phyloP scores from a whole-genome alignment of 64 coral and sea anemone species.

The Pocillopora verrucosa region DNA sequence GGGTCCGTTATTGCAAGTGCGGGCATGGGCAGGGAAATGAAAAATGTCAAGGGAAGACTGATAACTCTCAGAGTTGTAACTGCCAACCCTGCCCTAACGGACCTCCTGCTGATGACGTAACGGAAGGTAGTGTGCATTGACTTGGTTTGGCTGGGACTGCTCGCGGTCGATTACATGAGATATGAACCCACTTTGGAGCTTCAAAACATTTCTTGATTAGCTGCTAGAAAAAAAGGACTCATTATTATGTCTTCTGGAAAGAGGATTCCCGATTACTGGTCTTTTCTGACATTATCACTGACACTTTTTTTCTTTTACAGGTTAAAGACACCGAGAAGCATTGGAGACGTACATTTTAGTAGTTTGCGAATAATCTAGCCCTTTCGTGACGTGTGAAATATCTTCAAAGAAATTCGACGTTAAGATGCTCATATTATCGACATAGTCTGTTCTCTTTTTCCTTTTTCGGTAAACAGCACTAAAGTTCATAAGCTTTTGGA shows the following conservation, averaged over 20 bases:
- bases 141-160: neutral
- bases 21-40: slow-evolving; percentile 20
- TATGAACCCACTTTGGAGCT: neutral
- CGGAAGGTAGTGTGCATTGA: neutral
- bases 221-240: neutral
- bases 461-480: too few species aligned
- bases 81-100: slow-evolving; percentile 43
- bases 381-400: too few species aligned
- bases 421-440: too few species aligned
- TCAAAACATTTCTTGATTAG: neutral
- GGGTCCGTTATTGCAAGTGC: slow-evolving; percentile 59
- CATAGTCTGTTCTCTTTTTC: too few species aligned
- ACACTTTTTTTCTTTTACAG: neutral
- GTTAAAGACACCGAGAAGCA: neutral
- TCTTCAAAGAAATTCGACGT: too few species aligned
- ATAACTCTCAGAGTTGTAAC: slow-evolving; percentile 47
- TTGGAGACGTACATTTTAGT: neutral
- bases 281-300: neutral
- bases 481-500: too few species aligned
- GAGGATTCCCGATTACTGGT: neutral
- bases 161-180: neutral
- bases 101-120: slow-evolving; percentile 23
- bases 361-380: too few species aligned
- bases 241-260: neutral
- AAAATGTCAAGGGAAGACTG: slow-evolving; percentile 15